Evolutionary conservation across 2,113 vertebrate genomes (phyloP).

Genomic region (Ophthalmotilapia sp.): DNA sequence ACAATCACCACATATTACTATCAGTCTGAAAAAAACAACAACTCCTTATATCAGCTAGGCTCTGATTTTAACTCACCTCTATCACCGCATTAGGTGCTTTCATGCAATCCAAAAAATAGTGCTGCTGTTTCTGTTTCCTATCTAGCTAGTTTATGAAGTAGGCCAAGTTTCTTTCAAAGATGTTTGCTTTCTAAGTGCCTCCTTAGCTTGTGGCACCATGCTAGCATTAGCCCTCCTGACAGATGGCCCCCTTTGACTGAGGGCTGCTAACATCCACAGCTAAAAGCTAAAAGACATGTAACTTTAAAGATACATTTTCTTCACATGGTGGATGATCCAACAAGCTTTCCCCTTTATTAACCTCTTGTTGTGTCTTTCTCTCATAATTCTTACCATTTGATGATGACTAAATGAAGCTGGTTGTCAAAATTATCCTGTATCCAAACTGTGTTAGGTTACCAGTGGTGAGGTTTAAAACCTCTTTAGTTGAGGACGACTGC

Average conservation of each 20-base stretch:
- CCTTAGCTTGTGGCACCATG: not conserved
- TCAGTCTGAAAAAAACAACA: not conserved
- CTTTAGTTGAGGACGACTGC: not conserved
- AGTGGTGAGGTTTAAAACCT: not conserved
- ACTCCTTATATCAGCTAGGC: not conserved
- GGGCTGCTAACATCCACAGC: not conserved
- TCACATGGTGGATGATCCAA: not conserved
- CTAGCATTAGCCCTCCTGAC: not conserved
- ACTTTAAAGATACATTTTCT: not conserved
- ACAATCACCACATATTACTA: not conserved
- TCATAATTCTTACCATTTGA: not conserved
- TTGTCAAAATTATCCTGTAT: not conserved
- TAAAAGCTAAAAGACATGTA: not conserved
- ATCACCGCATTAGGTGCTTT: not conserved
- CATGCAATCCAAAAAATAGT: not conserved
- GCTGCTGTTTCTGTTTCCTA: not conserved
- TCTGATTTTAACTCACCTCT: not conserved
- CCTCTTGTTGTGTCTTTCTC: not conserved
- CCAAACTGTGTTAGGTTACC: not conserved
- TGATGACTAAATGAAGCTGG: not conserved
- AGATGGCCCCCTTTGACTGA: not conserved
- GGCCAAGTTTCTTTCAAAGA: not conserved
- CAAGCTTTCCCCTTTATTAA: not conserved
- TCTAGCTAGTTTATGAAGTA: not conserved
- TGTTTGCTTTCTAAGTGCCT: not conserved